phyloP scores from a whole-genome alignment of 2,113 vertebrate species.

The Siphamia tubifer region DNA sequence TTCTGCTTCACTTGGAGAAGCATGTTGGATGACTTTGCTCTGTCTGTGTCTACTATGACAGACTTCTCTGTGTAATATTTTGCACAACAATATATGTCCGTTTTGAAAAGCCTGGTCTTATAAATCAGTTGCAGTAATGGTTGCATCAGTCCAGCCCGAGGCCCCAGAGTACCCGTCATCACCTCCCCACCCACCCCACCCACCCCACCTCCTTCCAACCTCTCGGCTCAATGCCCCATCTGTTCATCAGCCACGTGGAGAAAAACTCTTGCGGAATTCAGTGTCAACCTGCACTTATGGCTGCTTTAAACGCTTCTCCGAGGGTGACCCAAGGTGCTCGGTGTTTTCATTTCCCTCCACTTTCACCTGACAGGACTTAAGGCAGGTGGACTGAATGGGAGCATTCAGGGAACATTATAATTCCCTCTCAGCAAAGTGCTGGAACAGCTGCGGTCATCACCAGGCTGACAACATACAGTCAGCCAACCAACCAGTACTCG shows the following conservation, averaged over 20 bases:
- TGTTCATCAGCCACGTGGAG: slow-evolving; percentile 58
- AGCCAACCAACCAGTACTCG: too few species aligned
- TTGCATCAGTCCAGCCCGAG: neutral
- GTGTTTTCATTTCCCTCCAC: slow-evolving; percentile 50
- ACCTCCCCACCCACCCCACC: neutral
- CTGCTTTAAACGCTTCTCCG: slow-evolving; percentile 39
- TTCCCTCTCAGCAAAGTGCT: neutral
- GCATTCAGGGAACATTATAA: slow-evolving; percentile 47
- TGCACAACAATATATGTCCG: neutral
- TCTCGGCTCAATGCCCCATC: slow-evolving; percentile 58
- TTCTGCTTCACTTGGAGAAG: too few species aligned
- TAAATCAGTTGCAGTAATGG: neutral
- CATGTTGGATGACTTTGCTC: too few species aligned
- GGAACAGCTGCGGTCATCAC: neutral
- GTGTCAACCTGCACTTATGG: slow-evolving; percentile 51
- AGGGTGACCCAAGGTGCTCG: slow-evolving; percentile 38
- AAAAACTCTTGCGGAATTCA: slow-evolving; percentile 58
- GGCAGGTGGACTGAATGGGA: slow-evolving; percentile 45
- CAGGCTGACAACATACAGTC: neutral
- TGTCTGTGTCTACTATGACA: too few species aligned
- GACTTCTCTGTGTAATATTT: neutral
- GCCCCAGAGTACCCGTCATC: slow-evolving; percentile 15
- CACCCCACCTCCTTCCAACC: neutral
- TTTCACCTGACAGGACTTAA: slow-evolving; percentile 60
- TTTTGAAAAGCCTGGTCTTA: neutral